Percentiles rank a stretch among this genome's conserved stretches.
These are phyloP conservation scores for Alviniconcha marisindica DNA, from an alignment of 1,140 invertebrate species.

Conservation along the genomic window DNA sequence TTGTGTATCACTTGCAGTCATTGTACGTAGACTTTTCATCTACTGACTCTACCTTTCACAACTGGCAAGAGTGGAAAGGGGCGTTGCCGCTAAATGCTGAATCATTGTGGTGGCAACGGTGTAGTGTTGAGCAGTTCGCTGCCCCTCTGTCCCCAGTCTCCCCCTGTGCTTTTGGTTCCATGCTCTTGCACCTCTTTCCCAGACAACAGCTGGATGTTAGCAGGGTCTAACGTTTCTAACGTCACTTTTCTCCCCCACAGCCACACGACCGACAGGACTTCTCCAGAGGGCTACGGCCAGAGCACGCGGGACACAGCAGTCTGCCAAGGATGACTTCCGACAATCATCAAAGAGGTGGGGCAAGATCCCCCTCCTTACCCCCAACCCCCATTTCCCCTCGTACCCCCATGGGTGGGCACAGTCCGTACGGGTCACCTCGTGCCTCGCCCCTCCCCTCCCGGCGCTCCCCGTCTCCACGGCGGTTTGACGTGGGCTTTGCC, in stretches of 20 bases:
- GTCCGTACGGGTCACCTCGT: slow-evolving; percentile 65
- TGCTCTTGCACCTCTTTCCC: background rate
- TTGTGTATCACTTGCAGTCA: too few relatives aligned
- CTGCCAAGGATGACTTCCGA: background rate
- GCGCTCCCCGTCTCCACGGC: slow-evolving; percentile 64
- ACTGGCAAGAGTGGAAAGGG: too few relatives aligned
- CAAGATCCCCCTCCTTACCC: slow-evolving; percentile 59
- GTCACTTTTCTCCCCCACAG: slow-evolving; percentile 49
- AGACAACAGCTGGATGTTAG: too few relatives aligned
- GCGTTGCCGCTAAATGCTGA: too few relatives aligned
- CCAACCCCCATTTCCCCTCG: slow-evolving; percentile 59
- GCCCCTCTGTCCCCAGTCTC: too few relatives aligned
- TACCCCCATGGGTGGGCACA: slow-evolving; percentile 56
- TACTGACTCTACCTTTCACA: too few relatives aligned
- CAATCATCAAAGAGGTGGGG: slow-evolving; percentile 36
- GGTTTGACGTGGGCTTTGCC: slow-evolving; percentile 68
- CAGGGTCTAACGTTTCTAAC: too few relatives aligned
- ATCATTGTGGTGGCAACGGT: too few relatives aligned
- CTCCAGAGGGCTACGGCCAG: slow-evolving; percentile 64
- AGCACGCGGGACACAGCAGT: slow-evolving; percentile 56
- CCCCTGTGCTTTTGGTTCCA: background rate
- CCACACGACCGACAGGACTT: slow-evolving; percentile 59
- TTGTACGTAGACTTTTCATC: too few relatives aligned
- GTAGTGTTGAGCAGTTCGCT: too few relatives aligned
- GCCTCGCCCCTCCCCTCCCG: slow-evolving; percentile 60